Evolutionary conservation across 2,113 vertebrate species (phyloP).

Genomic region (Corythornis cristatus): DNA sequence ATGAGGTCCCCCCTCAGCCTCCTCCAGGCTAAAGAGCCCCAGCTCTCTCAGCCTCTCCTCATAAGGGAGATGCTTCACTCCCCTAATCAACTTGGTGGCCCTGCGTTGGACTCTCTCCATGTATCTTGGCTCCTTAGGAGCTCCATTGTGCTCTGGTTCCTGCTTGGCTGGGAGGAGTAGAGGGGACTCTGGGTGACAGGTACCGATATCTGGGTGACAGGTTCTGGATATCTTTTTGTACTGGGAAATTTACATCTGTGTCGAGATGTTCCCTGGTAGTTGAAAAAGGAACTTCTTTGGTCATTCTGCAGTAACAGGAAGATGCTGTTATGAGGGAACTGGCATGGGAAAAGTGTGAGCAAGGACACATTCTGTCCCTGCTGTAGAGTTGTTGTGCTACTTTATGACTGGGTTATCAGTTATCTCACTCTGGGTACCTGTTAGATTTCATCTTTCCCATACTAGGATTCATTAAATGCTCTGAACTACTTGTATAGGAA

Average conservation of each 20-base stretch:
- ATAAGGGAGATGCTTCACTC: too few species aligned
- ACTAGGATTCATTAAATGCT: background rate
- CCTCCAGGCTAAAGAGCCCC: too few species aligned
- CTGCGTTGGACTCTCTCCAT: too few species aligned
- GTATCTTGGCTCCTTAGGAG: too few species aligned
- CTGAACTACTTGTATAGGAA: background rate
- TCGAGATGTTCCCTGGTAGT: background rate
- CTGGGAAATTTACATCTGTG: background rate
- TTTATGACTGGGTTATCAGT: background rate
- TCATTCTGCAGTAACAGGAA: background rate
- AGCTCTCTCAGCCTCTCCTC: too few species aligned
- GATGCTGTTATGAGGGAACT: background rate
- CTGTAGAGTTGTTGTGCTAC: fast-evolving
- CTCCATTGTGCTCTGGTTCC: background rate
- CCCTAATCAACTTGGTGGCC: too few species aligned
- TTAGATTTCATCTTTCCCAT: background rate
- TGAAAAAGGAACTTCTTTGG: background rate
- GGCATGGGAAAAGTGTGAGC: background rate
- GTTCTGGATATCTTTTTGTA: background rate
- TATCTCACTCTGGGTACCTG: background rate
- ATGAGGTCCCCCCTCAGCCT: too few species aligned
- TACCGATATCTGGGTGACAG: background rate
- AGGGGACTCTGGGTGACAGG: background rate
- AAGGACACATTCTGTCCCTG: fast-evolving
- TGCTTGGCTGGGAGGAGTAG: background rate